Evolutionary conservation across 2,888 invertebrate species (phyloP).

Genomic region (Xestia rhomboidea): DNA sequence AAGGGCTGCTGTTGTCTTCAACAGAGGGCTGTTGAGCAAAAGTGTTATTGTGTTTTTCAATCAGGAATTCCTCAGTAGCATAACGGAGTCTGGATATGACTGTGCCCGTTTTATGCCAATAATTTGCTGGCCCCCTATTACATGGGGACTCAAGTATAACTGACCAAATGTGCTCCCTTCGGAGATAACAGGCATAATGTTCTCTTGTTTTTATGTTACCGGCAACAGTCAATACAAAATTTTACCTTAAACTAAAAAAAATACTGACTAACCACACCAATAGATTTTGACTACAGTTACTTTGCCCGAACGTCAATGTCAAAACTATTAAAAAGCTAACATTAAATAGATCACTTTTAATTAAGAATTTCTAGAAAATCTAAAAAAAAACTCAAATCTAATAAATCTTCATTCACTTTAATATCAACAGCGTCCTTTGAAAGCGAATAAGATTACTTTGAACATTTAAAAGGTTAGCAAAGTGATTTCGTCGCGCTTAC

Average conservation of each 20-base stretch:
- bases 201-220: background rate
- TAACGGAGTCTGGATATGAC: background rate
- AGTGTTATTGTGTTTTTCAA: background rate
- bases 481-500: conserved; percentile 36
- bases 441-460: conserved; percentile 53
- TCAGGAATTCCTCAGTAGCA: background rate
- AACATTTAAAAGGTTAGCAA: conserved; percentile 55
- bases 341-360: conserved; percentile 52
- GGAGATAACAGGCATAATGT: background rate
- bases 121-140: background rate
- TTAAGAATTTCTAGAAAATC: conserved; percentile 47
- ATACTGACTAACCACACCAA: background rate
- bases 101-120: background rate
- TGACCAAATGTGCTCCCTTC: background rate
- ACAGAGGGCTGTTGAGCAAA: too few species aligned
- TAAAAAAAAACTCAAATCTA: conserved; percentile 27
- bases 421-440: conserved; percentile 35
- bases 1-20: background rate
- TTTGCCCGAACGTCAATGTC: conserved; percentile 11
- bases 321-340: conserved; percentile 36
- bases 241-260: background rate
- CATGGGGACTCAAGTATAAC: background rate
- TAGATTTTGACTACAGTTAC: background rate
- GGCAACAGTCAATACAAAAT: background rate
- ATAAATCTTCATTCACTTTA: conserved; percentile 55